Evolutionary conservation across 2,888 invertebrate genomes (phyloP), one percentile per base, ranked within the genome.

Genomic region (Volucella bombylans): DNA sequence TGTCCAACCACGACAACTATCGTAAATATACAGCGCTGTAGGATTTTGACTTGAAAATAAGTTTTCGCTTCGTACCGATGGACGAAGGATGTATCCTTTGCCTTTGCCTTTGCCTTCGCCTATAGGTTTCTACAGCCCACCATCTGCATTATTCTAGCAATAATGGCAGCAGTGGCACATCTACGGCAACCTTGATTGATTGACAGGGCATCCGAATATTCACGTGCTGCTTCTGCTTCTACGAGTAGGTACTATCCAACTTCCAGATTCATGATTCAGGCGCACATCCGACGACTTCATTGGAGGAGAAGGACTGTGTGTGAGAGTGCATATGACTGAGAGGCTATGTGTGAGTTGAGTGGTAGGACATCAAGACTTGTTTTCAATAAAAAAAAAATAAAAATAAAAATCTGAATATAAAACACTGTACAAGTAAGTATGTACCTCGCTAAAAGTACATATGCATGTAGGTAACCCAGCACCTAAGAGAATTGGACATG

Each of bases 281-380:
- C 85, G 81, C 85, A 85, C 81, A 81, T 72, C 85, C 81, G 81
- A 85, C 85, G 71, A 81, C 85, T 81, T 85, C 81, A 85, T 85
- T 85, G 85, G 85, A 85, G 85, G 85, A 81, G 85, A 76, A 85
- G 81, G 85, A 85, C 73, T 81, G 81, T 85, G 76, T 85, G 76
- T 81, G 85, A 81, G 85, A 72, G 80, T 81, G 85, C 81, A 85
- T 61, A 72, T 76, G 67, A 47, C 71, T 72, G 81, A 62, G 72
- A 39, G 31, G 41, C 31, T 55, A 43, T 79, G 73, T 71, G 80
- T 78, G 82, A 78, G 72, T 67, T 57, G 54, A 83, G 80, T 80
- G 80, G 65, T 83, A 68, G 80, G 80, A 80, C 80, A 80, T 76
- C 69, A 83, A 80, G 80, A 65, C 80, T 67, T 74, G 80, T 69